A percentile compares a stretch with the other conserved stretches of the same genome.
Conservation (phyloP, 92 coral and sea anemone genomes). For the Blastomussa wellsi region DNA sequence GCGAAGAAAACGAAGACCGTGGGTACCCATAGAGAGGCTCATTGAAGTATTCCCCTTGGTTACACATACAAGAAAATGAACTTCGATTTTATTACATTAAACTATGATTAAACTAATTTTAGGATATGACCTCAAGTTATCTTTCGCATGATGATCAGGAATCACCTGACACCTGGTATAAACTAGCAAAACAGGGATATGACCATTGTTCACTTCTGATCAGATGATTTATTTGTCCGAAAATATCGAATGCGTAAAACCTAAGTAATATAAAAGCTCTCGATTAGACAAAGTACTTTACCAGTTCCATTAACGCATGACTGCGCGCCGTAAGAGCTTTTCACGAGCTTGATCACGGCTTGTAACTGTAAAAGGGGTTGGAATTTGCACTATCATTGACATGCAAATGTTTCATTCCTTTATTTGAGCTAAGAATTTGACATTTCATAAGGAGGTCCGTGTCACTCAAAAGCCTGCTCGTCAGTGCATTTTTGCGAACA, state of each 20-base stretch:
- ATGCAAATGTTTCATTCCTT: neutral
- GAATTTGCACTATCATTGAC: neutral
- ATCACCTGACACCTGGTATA: conserved; percentile 2
- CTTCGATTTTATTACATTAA: neutral
- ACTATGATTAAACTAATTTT: too few species aligned
- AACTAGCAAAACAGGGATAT: neutral
- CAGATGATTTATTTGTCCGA: neutral
- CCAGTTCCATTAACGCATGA: neutral
- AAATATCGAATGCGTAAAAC: too few species aligned
- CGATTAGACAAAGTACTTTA: neutral
- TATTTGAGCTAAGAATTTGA: neutral
- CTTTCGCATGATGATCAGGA: neutral
- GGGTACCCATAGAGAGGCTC: too few species aligned
- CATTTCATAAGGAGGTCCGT: neutral
- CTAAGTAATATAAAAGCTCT: neutral
- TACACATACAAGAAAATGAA: neutral
- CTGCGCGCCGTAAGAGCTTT: neutral
- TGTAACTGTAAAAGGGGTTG: neutral
- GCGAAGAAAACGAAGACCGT: too few species aligned
- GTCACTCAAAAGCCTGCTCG: neutral
- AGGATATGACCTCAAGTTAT: neutral
- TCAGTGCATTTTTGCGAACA: neutral
- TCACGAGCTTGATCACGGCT: neutral
- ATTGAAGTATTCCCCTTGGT: neutral
- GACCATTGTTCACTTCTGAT: neutral